These are phyloP conservation scores for Yponomeuta evonymella DNA, from an alignment of 2,888 invertebrate species.

Conservation along the genomic window DNA sequence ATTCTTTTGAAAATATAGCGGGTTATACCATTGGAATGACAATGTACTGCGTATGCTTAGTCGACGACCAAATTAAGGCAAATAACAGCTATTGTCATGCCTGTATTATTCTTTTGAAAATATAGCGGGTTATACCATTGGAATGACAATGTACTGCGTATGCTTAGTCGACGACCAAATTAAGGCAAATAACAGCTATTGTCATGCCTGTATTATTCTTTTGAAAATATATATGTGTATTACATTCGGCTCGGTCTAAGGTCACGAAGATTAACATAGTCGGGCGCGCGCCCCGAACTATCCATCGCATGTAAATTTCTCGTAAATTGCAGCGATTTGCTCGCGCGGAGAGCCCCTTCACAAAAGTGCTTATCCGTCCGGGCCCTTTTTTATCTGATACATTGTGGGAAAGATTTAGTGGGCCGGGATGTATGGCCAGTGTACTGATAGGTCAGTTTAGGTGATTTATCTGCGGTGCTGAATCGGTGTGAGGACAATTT, in stretches of 20 bases:
- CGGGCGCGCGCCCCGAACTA: background rate
- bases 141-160: too few species aligned
- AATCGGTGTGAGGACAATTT: background rate
- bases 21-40: too few species aligned
- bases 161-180: too few species aligned
- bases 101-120: too few species aligned
- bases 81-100: too few species aligned
- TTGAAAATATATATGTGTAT: too few species aligned
- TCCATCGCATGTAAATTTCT: constrained; percentile 12
- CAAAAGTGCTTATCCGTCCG: constrained; percentile 36
- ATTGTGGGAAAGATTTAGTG: constrained; percentile 46
- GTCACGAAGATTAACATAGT: background rate
- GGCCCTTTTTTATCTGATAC: constrained; percentile 39
- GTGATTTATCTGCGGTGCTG: constrained; percentile 3
- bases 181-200: too few species aligned
- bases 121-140: too few species aligned
- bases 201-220: too few species aligned
- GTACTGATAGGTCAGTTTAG: constrained; percentile 16
- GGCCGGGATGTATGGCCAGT: constrained; percentile 33
- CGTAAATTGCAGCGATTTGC: constrained; percentile 12
- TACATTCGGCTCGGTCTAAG: background rate
- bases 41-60: too few species aligned
- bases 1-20: too few species aligned
- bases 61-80: too few species aligned
- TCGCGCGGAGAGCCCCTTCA: constrained; percentile 7